Conservation (phyloP, 2,888 invertebrate genomes). For the Halictus ligatus region DNA sequence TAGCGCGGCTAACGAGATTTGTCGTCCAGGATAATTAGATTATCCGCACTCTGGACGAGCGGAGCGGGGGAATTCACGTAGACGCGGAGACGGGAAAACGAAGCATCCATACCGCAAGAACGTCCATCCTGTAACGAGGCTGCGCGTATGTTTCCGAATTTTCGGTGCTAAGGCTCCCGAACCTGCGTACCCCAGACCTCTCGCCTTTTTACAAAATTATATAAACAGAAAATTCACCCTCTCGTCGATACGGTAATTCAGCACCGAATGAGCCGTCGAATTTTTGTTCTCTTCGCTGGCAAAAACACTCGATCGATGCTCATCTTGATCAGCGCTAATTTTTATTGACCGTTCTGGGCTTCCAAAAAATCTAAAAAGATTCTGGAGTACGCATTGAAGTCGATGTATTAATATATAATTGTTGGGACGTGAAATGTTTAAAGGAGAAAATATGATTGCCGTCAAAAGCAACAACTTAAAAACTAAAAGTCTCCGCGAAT, state of each 20-base stretch:
- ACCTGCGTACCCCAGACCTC: not conserved
- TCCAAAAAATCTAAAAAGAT: too few relatives aligned
- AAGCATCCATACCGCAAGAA: constrained; percentile 60
- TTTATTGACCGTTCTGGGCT: too few relatives aligned
- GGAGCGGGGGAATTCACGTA: constrained; percentile 62
- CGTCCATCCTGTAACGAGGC: constrained; percentile 62
- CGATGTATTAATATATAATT: too few relatives aligned
- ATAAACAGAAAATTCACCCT: not conserved
- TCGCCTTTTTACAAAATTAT: not conserved
- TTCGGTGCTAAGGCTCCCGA: not conserved
- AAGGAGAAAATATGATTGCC: too few relatives aligned
- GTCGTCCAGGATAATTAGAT: constrained; percentile 80
- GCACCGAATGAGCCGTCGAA: not conserved
- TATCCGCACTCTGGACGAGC: constrained; percentile 73
- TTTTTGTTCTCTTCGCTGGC: not conserved
- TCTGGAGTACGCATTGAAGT: too few relatives aligned
- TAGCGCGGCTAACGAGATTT: constrained; percentile 77
- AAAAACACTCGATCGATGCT: not conserved
- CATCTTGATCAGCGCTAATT: too few relatives aligned
- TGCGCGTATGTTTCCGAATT: constrained; percentile 72
- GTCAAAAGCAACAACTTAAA: too few relatives aligned
- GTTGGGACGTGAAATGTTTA: too few relatives aligned
- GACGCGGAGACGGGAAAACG: constrained; percentile 62
- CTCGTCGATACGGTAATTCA: not conserved
- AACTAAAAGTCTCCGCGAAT: too few relatives aligned